Conservation (phyloP, 2,888 invertebrate species). For the Dasysyrphus albostriatus region DNA sequence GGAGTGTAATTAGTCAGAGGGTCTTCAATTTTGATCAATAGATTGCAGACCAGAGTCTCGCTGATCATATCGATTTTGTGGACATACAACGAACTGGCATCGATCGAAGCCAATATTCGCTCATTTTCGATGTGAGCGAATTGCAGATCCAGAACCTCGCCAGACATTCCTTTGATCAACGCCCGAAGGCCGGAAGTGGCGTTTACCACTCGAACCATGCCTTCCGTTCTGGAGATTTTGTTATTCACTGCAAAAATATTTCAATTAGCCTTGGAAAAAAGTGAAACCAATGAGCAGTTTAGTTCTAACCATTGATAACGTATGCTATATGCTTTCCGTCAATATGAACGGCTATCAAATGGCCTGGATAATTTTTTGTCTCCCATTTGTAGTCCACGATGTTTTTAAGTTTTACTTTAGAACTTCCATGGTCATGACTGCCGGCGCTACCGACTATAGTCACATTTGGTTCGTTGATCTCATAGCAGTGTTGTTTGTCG, state of each 20-base stretch:
- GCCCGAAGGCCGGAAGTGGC: slow-evolving; percentile 87
- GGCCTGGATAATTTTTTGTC: slow-evolving; percentile 93
- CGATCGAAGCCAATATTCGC: slow-evolving; percentile 93
- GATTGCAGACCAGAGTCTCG: slow-evolving; percentile 86
- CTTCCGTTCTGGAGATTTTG: slow-evolving; percentile 84
- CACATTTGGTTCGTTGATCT: slow-evolving; percentile 85
- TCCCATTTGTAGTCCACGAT: slow-evolving; percentile 98
- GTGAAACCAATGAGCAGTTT: background rate
- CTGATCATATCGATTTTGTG: slow-evolving; percentile 89
- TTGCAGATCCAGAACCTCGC: slow-evolving; percentile 94
- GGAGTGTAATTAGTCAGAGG: slow-evolving; percentile 83
- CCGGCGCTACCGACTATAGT: slow-evolving; percentile 89
- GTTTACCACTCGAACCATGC: slow-evolving; percentile 94
- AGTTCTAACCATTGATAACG: slow-evolving; percentile 90
- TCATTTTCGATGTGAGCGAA: slow-evolving; percentile 93
- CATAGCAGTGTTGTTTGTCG: slow-evolving; percentile 81
- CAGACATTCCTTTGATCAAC: slow-evolving; percentile 94
- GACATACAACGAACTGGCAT: slow-evolving; percentile 93
- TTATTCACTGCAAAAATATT: slow-evolving; percentile 80
- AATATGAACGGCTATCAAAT: slow-evolving; percentile 94
- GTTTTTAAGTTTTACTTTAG: slow-evolving; percentile 95
- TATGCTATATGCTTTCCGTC: slow-evolving; percentile 95
- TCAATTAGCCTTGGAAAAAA: background rate
- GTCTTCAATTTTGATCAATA: slow-evolving; percentile 83
- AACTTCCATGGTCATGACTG: slow-evolving; percentile 91